A percentile compares a stretch with the other conserved stretches of the same genome.
These are phyloP conservation scores for Sitta carolinensis DNA, from an alignment of 2,797 vertebrate genomes.

Conservation along the genomic window DNA sequence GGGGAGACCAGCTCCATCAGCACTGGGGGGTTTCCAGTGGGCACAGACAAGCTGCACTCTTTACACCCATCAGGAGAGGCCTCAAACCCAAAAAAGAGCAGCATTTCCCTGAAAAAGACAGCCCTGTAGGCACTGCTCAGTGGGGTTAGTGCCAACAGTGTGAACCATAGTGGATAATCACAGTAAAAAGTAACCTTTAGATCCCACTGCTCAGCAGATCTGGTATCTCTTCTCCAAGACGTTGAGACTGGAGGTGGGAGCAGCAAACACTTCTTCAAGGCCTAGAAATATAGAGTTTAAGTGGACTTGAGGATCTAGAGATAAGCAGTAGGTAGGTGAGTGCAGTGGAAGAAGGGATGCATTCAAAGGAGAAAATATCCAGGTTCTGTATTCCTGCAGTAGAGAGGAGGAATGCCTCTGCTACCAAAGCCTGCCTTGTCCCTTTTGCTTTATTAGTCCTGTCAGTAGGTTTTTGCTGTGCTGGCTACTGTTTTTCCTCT, in stretches of 20 bases:
- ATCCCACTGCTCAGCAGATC: not conserved
- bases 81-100: not conserved
- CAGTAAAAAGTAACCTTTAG: not conserved
- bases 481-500: not conserved
- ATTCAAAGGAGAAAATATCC: not conserved
- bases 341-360: not conserved
- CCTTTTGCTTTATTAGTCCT: not conserved
- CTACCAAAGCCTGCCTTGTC: not conserved
- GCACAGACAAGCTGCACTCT: not conserved
- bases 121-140: not conserved
- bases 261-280: not conserved
- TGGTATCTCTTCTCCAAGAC: not conserved
- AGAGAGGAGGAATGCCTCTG: not conserved
- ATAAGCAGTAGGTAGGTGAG: fast-evolving
- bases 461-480: not conserved
- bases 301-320: not conserved
- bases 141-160: not conserved
- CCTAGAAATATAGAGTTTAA: not conserved
- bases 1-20: not conserved
- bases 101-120: not conserved
- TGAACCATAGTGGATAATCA: not conserved
- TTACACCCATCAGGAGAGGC: not conserved
- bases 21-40: fast-evolving
- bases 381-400: not conserved
- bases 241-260: not conserved